These are phyloP conservation scores for Varecia variegata DNA, from an alignment of 2,797 vertebrate genomes.

Conservation along the genomic window DNA sequence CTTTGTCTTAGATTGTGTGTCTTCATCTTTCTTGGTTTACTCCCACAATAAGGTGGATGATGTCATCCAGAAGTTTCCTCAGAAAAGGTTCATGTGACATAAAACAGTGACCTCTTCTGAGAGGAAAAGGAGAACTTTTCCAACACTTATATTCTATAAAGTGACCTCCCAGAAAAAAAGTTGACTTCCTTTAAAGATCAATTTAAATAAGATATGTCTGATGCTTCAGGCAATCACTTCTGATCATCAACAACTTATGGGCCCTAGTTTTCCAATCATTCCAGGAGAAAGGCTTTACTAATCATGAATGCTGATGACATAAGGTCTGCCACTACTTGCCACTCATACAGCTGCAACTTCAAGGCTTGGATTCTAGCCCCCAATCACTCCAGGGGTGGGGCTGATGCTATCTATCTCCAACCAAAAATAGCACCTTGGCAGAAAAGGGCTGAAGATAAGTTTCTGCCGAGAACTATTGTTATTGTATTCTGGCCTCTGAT, in stretches of 20 bases:
- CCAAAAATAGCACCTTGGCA: neutral
- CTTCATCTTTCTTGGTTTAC: neutral
- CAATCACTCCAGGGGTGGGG: neutral
- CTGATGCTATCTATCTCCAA: neutral
- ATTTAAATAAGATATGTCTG: neutral
- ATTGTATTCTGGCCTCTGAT: neutral
- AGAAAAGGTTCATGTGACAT: neutral
- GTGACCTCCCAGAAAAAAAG: neutral
- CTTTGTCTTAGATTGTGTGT: neutral
- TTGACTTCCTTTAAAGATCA: neutral
- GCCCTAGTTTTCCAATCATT: neutral
- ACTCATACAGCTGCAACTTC: neutral
- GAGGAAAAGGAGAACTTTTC: neutral
- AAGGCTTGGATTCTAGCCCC: neutral
- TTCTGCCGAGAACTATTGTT: neutral
- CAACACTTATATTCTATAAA: neutral
- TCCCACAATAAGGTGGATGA: neutral
- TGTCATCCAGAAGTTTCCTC: neutral
- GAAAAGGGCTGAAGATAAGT: neutral
- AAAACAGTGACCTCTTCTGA: neutral
- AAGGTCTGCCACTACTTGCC: neutral
- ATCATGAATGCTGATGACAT: neutral
- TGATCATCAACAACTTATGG: neutral
- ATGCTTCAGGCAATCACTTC: neutral
- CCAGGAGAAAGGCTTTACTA: neutral